phyloP scores from a whole-genome alignment of 2,888 invertebrate genomes.

The Thereva nobilitata region DNA sequence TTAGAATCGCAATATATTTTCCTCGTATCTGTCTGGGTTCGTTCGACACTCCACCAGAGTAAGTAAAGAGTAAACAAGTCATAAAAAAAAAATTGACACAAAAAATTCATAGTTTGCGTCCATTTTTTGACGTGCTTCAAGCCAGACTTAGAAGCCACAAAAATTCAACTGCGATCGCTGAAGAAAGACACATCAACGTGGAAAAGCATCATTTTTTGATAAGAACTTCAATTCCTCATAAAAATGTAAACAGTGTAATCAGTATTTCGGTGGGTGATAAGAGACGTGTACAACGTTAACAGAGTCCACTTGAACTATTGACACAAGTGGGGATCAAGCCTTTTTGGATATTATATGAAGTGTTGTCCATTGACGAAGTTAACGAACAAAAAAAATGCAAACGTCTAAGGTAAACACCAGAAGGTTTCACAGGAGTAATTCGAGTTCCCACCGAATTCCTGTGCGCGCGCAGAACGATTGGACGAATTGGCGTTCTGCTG shows the following conservation, averaged over 20 bases:
- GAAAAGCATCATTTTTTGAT: not conserved
- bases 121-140: not conserved
- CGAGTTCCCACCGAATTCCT: constrained; percentile 15
- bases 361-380: too few species aligned
- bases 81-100: too few species aligned
- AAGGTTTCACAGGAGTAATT: not conserved
- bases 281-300: constrained; percentile 5
- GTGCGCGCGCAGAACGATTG: not conserved
- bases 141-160: constrained; percentile 10
- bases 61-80: too few species aligned
- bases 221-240: not conserved
- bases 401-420: constrained; percentile 19
- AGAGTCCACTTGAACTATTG: constrained; percentile 28
- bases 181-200: constrained; percentile 20
- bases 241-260: constrained; percentile 30
- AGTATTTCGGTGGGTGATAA: constrained; percentile 16
- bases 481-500: not conserved
- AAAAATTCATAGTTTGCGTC: too few species aligned
- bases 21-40: too few species aligned
- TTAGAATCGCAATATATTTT: too few species aligned
- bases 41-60: too few species aligned
- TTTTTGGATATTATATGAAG: not conserved
- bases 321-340: constrained; percentile 21
- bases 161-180: constrained; percentile 2
- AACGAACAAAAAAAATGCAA: constrained; percentile 10